A percentile compares a stretch with the other conserved stretches of the same genome.
phyloP scores from a whole-genome alignment of 92 coral and sea anemone species.

The Parazoanthus swiftii region DNA sequence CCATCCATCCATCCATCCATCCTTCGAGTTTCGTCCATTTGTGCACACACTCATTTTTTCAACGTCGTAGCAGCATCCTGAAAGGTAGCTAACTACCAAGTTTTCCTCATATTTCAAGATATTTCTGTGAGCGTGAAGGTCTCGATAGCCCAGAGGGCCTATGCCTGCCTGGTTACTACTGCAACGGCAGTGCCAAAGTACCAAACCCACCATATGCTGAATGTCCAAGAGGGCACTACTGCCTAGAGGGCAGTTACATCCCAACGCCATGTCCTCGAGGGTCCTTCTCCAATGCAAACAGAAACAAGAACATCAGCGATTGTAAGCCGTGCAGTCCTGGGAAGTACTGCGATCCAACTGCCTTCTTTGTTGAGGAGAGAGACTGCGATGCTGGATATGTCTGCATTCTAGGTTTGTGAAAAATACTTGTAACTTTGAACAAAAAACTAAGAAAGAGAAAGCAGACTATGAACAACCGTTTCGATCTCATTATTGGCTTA shows the following conservation, averaged over 20 bases:
- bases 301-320: conserved; percentile 79
- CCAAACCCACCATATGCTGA: conserved; percentile 81
- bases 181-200: conserved; percentile 68
- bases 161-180: conserved; percentile 84
- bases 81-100: neutral
- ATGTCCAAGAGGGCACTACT: conserved; percentile 90
- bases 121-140: conserved; percentile 79
- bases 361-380: conserved; percentile 69
- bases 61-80: neutral
- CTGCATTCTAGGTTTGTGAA: conserved; percentile 69
- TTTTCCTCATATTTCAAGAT: conserved; percentile 46
- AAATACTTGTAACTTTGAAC: neutral
- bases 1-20: neutral
- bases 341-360: conserved; percentile 87
- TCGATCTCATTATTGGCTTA: too few relatives aligned
- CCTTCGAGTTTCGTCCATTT: neutral
- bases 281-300: conserved; percentile 84
- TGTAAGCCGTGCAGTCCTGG: conserved; percentile 98
- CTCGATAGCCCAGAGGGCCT: conserved; percentile 77
- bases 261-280: conserved; percentile 94
- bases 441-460: neutral
- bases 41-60: too few relatives aligned
- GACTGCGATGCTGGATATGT: conserved; percentile 80
- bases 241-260: conserved; percentile 83
- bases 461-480: neutral